These are phyloP conservation scores for Scolopax bukidnonensis DNA, from an alignment of 2,797 vertebrate genomes.

Conservation along the genomic window DNA sequence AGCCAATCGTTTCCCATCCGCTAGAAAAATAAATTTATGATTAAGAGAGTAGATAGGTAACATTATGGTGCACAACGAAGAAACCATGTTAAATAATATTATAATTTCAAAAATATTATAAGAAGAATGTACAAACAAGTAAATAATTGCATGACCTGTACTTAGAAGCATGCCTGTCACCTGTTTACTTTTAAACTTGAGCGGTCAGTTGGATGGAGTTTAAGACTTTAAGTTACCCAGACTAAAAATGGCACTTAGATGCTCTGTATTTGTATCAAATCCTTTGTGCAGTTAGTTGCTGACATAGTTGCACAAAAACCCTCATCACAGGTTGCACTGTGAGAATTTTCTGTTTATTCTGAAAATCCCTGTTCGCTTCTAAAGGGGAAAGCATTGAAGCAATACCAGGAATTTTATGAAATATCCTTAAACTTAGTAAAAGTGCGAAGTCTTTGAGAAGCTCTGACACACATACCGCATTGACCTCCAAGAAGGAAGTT, in stretches of 20 bases:
- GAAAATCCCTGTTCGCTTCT: background rate
- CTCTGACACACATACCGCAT: background rate
- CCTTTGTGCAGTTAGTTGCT: background rate
- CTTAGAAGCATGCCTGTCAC: background rate
- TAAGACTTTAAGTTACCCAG: background rate
- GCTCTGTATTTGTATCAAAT: background rate
- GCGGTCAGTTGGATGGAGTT: background rate
- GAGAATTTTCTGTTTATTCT: background rate
- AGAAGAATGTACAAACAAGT: background rate
- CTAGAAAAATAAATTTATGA: slow-evolving; percentile 76
- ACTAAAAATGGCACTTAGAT: background rate
- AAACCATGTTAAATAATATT: background rate
- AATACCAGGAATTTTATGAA: background rate
- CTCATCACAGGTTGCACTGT: background rate
- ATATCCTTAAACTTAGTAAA: background rate
- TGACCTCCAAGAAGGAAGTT: background rate
- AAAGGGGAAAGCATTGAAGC: background rate
- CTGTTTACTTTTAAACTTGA: background rate
- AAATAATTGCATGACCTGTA: background rate
- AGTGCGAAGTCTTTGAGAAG: background rate
- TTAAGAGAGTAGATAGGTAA: slow-evolving; percentile 40
- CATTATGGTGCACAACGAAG: background rate
- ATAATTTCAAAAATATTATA: background rate
- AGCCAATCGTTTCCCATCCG: slow-evolving; percentile 94
- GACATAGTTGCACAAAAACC: background rate